A percentile compares a stretch with the other conserved stretches of the same genome.
phyloP scores from a whole-genome alignment of 1,140 invertebrate genomes.

The Diuraphis noxia region DNA sequence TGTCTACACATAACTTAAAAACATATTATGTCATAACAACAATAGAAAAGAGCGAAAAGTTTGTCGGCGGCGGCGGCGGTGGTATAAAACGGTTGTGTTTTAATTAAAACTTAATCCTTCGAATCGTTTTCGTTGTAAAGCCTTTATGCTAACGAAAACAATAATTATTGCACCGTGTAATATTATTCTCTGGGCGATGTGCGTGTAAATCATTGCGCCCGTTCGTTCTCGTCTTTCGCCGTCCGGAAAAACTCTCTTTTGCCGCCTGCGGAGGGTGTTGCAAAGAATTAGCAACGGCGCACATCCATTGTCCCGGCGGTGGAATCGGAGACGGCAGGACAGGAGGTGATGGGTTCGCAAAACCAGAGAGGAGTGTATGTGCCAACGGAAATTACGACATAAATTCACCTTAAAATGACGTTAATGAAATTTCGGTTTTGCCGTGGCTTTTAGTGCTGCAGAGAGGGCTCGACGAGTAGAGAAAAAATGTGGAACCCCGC shows the following conservation, averaged over 20 bases:
- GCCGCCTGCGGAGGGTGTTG: constrained; percentile 32
- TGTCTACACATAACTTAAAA: constrained; percentile 46
- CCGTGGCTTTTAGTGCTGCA: constrained; percentile 22
- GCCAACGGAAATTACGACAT: constrained; percentile 63
- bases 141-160: constrained; percentile 54
- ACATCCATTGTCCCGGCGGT: constrained; percentile 35
- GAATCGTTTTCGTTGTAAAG: constrained; percentile 50
- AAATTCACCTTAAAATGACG: constrained; percentile 65
- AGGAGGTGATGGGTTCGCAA: neutral
- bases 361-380: constrained; percentile 9
- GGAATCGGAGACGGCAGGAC: neutral
- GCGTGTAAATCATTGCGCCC: constrained; percentile 46
- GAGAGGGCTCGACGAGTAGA: neutral
- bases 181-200: constrained; percentile 48
- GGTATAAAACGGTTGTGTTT: constrained; percentile 45
- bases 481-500: neutral
- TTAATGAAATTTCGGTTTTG: constrained; percentile 63
- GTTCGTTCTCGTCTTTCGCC: constrained; percentile 13
- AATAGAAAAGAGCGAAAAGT: constrained; percentile 51
- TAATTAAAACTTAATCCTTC: constrained; percentile 54
- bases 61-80: constrained; percentile 14
- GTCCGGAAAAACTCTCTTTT: constrained; percentile 40
- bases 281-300: constrained; percentile 51
- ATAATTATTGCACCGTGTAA: constrained; percentile 54
- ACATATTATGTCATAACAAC: constrained; percentile 49